Evolutionary conservation across 2,888 invertebrate species (phyloP), one percentile per base, ranked within the genome.

Genomic region (Archips crataeganus): DNA sequence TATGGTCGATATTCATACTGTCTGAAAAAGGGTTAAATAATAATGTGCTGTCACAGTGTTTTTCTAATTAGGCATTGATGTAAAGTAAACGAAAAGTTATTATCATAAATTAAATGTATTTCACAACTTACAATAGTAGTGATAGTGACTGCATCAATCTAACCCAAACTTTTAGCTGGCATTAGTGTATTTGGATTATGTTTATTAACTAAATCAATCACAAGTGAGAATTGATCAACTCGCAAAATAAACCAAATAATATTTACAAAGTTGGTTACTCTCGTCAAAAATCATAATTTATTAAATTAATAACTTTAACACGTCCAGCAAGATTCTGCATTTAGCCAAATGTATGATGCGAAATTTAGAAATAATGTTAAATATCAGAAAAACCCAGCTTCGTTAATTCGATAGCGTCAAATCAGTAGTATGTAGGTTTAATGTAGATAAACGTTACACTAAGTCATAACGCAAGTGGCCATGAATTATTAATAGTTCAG

Each of bases 91-190:
- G 60, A 75, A 77, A 76, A 72, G 61, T 69, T 74, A 54, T 76
- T 78, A 84, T 88, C 90, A 92, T 93, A 93, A 93, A 93, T 94
- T 91, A 93, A 87, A 90, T 94, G 93, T 92, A 94, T 91, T 94
- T 92, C 91, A 92, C 90, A 92, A 93, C 92, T 93, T 93, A 92
- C 85, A 87, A 79, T 87, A 89, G 84, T 89, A 90, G 87, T 91
- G 88, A 92, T 91, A 93, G 93, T 94, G 94, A 94, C 94, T 94
- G 90, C 88, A 93, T 89, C 88, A 85, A 91, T 87, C 87, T 89
- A 90, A 90, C 81, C 89, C 94, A 91, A 92, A 94, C 94, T 94
- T 93, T 90, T 88, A 94, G 94, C 90, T 92, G 91, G 94, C 86
- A 90, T 92, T 92, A 91, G 92, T 92, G 85, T 91, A 90, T 94